These are phyloP conservation scores for Valencia hispanica DNA, from an alignment of 2,797 vertebrate genomes.

Conservation along the genomic window DNA sequence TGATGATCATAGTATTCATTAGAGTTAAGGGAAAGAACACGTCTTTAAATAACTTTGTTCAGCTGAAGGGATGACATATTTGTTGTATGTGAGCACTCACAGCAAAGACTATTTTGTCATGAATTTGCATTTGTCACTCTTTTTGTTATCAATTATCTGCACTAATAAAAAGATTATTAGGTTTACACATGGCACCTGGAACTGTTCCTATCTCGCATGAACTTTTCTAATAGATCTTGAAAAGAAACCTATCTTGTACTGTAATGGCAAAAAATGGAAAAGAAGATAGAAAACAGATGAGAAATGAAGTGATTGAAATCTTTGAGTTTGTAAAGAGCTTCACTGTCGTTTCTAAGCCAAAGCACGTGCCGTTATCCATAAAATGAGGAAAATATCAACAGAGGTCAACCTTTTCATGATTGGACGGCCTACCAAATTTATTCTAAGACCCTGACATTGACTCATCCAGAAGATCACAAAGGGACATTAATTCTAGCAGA, in stretches of 20 bases:
- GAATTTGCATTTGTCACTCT: background rate
- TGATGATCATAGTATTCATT: slow-evolving; percentile 34
- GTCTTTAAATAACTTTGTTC: slow-evolving; percentile 45
- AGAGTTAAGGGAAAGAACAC: slow-evolving; percentile 28
- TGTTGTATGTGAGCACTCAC: slow-evolving; percentile 26
- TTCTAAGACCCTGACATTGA: background rate
- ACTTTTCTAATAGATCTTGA: background rate
- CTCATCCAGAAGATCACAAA: background rate
- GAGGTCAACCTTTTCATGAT: slow-evolving; percentile 17
- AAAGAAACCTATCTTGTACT: too few species aligned
- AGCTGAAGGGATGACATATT: slow-evolving; percentile 35
- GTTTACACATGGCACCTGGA: background rate
- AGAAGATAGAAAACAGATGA: background rate
- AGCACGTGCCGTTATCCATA: background rate
- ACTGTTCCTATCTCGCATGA: background rate
- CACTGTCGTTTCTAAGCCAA: background rate
- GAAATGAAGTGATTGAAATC: background rate
- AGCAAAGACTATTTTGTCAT: too few species aligned
- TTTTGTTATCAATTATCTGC: too few species aligned
- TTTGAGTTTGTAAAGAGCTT: background rate
- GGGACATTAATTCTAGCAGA: background rate
- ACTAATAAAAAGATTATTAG: background rate
- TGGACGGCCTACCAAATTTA: slow-evolving; percentile 20
- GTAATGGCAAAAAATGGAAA: too few species aligned
- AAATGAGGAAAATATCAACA: background rate